Base-by-base conservation (phyloP, 2,113 vertebrate genomes). In the Centropus bengalensis region DNA sequence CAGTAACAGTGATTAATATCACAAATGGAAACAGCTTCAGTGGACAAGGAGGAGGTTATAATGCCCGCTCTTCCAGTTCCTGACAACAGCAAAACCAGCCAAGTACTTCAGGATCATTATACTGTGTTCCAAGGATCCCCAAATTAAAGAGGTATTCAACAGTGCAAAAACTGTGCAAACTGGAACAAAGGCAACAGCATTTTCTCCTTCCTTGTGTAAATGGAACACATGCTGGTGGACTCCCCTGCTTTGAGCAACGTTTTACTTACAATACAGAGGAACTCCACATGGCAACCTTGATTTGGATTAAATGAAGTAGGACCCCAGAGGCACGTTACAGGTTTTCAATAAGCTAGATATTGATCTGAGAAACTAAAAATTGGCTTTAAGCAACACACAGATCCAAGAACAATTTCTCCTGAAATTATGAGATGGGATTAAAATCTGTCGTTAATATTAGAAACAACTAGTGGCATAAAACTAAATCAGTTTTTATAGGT, bases 201-300 rank as follows among this genome's bases (percentile, higher is more conserved):
- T 89, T 95, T 92, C 86, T 96, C 70, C 93, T 91, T 79, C 82
- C 84, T 94, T 22, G 73, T 79, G 70, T 91, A 96, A 87, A 93
- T 56, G 83, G 88, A 93, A 95, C n/a, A 88, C 94, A 96, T 95
- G 96, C 95, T 93, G 94, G 91, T 86, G 92, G 96, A 70, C 87
- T 96, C 91, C 94, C 96, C 95, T 96, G 93, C 82, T 96, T 58
- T 96, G 78, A 1, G 26, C 82, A 94, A 23, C 22, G 82, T 81
- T 91, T 97, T 97, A 97, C 96, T 97, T 96, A 97, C 97, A 97
- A 97, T 30, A 96, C 94, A 97, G 93, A 97, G 96, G 93, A 94
- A 94, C 91, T 97, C 94, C 95, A 96, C 91, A 95, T 74, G 96
- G 93, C 94, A 97, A 96, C 94, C 95, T 97, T 92, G 96, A 89